These are phyloP conservation scores for Menura novaehollandiae DNA, from an alignment of 2,113 vertebrate species.

Conservation along the genomic window DNA sequence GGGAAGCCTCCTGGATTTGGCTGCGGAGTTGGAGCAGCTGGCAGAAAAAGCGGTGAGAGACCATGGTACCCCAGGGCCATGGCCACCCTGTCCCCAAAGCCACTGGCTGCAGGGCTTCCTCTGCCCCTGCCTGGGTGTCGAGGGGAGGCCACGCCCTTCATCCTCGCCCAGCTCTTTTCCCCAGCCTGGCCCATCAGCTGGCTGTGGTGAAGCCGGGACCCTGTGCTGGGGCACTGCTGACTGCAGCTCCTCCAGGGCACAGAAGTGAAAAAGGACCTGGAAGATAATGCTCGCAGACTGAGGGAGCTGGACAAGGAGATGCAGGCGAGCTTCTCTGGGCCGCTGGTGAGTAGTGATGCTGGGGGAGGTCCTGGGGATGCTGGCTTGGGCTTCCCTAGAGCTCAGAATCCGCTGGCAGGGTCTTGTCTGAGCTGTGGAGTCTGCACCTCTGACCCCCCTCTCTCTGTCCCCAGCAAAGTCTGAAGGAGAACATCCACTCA, in stretches of 20 bases:
- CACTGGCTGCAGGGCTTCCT: neutral
- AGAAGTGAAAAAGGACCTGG: neutral
- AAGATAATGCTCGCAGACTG: neutral
- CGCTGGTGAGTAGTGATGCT: slow-evolving; percentile 63
- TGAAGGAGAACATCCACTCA: slow-evolving; percentile 54
- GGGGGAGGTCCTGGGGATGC: neutral
- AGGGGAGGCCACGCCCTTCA: neutral
- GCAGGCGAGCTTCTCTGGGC: slow-evolving; percentile 47
- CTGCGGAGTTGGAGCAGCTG: slow-evolving; percentile 26
- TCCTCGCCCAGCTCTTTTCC: neutral
- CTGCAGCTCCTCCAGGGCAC: rapidly evolving
- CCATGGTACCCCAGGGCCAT: neutral
- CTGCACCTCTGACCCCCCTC: neutral
- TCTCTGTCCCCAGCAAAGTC: slow-evolving; percentile 44
- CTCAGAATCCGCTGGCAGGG: neutral
- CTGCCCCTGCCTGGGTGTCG: neutral
- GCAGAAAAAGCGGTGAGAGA: neutral
- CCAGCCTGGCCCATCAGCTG: neutral
- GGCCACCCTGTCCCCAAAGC: neutral
- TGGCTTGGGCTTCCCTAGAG: neutral
- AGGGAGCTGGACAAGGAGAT: slow-evolving; percentile 66
- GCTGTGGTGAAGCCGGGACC: neutral
- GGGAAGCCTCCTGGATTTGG: neutral
- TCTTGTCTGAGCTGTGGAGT: neutral
- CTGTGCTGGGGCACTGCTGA: neutral